These are phyloP conservation scores for Xiphorhynchus erythropygius DNA, from an alignment of 2,797 vertebrate genomes.

Conservation along the genomic window DNA sequence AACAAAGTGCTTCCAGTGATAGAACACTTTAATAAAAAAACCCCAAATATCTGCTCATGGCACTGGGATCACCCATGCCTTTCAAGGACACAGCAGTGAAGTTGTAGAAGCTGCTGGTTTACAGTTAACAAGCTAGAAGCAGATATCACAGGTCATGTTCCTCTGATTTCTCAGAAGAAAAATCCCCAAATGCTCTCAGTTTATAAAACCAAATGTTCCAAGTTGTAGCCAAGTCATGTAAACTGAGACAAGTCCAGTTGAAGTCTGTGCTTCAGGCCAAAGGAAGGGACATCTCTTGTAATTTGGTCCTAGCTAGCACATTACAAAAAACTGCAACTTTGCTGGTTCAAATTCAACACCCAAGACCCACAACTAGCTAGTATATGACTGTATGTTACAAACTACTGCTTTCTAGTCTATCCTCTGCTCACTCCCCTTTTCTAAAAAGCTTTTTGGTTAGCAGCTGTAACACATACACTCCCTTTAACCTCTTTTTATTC, in stretches of 20 bases:
- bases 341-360: background rate
- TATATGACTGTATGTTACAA: background rate
- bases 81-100: background rate
- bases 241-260: background rate
- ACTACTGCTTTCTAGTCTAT: background rate
- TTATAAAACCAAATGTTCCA: background rate
- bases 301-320: background rate
- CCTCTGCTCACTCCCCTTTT: background rate
- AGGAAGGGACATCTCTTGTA: background rate
- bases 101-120: background rate
- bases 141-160: background rate
- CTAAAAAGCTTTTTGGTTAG: background rate
- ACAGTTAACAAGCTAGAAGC: background rate
- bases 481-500: background rate
- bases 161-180: background rate
- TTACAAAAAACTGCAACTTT: background rate
- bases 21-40: background rate
- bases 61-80: background rate
- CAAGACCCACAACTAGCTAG: background rate
- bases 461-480: background rate
- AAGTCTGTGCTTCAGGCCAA: background rate
- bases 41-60: background rate
- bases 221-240: background rate
- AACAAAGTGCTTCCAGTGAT: background rate
- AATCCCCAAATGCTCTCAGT: background rate